Evolutionary conservation across 1,140 invertebrate species (phyloP), one percentile per base, ranked within the genome.

Genomic region (Philotrypesis tridentata): DNA sequence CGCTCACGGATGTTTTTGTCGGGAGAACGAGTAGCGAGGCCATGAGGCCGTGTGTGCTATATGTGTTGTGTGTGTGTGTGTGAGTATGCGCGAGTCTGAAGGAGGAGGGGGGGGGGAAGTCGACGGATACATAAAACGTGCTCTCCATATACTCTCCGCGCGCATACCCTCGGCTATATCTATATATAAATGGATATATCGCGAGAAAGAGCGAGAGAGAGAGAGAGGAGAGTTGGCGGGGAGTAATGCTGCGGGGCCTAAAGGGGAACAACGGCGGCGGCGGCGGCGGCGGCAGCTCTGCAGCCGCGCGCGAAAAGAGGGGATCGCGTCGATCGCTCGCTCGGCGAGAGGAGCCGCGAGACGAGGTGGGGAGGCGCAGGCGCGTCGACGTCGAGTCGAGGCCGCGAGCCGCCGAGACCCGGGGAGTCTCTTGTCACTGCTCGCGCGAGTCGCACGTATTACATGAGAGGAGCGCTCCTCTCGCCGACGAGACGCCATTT

Each of bases 391-490:
- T 31, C 40, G 48, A 37, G 77, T 37, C 29, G 27, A 60, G n/a
- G 61, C 25, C 61, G 80, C 68, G 55, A 72, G 60, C 31, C 31
- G 48, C 25, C 2, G 43, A 29, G 21, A 48, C 21, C 37, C 33
- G 79, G 72, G 48, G 89, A 91, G 91, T 92, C 87, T 85, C 85
- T 89, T 88, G 88, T 89, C 86, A 89, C 88, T 85, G 86, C 87
- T 90, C 88, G 90, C 89, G 89, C 88, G 88, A 89, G 88, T 90
- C 86, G 87, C 89, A 90, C 88, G 88, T 88, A 83, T 86, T 75
- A 82, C 79, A 29, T 79, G 83, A 84, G 72, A 72, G 21, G 63
- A 65, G 25, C 37, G 25, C n/a, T 43, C 21, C n/a, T 23, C 23
- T 65, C 67, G 40, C 11, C 23, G 71, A 29, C 33, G 74, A 7